Conservation (phyloP, 1,140 invertebrate genomes). For the Caenorhabditis inopinata region DNA sequence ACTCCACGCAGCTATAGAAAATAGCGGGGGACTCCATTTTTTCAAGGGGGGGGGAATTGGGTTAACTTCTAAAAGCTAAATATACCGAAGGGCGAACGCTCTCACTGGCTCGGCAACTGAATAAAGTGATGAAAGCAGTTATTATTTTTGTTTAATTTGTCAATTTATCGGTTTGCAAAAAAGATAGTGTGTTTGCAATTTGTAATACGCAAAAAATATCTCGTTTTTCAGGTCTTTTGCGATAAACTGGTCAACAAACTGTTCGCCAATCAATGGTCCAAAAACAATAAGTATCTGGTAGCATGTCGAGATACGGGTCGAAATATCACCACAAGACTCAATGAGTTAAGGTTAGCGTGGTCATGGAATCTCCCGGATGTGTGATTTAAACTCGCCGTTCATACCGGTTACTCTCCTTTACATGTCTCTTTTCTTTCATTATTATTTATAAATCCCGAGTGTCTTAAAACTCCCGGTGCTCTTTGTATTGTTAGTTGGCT, state of each 20-base stretch:
- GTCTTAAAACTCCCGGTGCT: background rate
- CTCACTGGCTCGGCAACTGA: no score
- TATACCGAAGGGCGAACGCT: no score
- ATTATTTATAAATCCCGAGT: background rate
- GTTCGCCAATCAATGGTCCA: slow-evolving; percentile 64
- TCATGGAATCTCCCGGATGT: slow-evolving; percentile 62
- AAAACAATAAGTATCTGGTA: slow-evolving; percentile 61
- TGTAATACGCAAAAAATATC: background rate
- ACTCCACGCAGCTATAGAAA: no score
- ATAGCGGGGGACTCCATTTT: no score
- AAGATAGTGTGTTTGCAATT: background rate
- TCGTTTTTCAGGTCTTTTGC: slow-evolving; percentile 60
- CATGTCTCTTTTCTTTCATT: background rate
- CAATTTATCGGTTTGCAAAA: no score
- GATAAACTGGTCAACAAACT: slow-evolving; percentile 59
- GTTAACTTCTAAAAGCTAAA: no score
- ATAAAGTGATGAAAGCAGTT: no score
- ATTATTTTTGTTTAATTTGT: no score
- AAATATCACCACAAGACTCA: slow-evolving; percentile 58
- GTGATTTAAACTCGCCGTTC: slow-evolving; percentile 34
- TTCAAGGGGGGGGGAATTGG: no score
- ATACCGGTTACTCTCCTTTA: no score
- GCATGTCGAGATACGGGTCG: slow-evolving; percentile 58
- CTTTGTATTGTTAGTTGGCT: background rate
- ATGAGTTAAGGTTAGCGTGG: slow-evolving; percentile 61